Percentiles rank a stretch among this genome's conserved stretches.
phyloP scores from a whole-genome alignment of 2,888 invertebrate species.

The Erebia epiphron region DNA sequence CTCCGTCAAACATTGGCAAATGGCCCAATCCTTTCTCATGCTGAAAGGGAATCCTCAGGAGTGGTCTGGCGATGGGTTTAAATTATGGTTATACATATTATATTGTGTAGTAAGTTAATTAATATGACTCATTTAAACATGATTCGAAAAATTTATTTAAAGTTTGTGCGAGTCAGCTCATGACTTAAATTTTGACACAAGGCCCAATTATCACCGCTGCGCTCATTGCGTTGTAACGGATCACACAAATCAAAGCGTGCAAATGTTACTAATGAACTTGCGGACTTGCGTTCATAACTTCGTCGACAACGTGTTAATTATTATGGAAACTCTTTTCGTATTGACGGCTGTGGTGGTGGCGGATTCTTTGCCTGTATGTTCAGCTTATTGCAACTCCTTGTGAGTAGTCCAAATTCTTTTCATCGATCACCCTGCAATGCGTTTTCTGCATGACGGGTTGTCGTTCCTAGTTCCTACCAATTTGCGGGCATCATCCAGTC shows the following conservation, averaged over 20 bases:
- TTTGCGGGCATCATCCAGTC: too few species aligned
- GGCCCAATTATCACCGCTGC: conserved; percentile 11
- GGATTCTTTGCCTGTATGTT: conserved; percentile 21
- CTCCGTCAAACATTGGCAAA: too few species aligned
- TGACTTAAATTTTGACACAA: background rate
- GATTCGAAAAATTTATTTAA: background rate
- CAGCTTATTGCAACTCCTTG: conserved; percentile 37
- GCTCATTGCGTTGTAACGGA: conserved; percentile 25
- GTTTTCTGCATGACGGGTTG: too few species aligned
- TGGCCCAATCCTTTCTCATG: too few species aligned
- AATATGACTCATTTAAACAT: background rate
- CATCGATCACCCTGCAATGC: too few species aligned
- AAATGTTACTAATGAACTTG: conserved; percentile 25
- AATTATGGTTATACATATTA: too few species aligned
- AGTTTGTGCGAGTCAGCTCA: background rate
- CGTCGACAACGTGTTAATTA: conserved; percentile 25
- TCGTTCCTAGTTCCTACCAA: too few species aligned
- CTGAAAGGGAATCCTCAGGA: too few species aligned
- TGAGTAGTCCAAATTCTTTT: conserved; percentile 28
- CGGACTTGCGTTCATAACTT: conserved; percentile 8
- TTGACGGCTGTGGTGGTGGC: conserved; percentile 25
- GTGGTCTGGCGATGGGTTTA: too few species aligned
- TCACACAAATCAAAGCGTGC: conserved; percentile 23
- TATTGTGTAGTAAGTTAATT: too few species aligned
- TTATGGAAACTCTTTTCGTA: conserved; percentile 28